Percentiles rank a stretch among this genome's conserved stretches.
Conservation (phyloP, 2,888 invertebrate genomes). For the Entomobrya multifasciata region DNA sequence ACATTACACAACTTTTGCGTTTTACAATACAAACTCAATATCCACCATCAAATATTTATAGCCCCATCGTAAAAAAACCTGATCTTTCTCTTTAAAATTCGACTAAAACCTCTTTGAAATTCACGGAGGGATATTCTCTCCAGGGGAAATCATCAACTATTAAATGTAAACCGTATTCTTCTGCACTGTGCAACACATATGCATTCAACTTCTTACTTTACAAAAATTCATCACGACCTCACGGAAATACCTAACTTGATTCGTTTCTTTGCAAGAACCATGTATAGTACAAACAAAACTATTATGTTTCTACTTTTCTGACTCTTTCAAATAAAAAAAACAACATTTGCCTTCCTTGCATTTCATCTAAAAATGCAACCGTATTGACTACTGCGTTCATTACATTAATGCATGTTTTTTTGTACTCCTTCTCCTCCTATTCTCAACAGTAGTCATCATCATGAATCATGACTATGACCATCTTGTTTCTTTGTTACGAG, state of each 20-base stretch:
- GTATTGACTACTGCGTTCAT: slow-evolving; percentile 3
- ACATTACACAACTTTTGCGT: too few relatives aligned
- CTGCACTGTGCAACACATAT: background rate
- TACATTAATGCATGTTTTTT: slow-evolving; percentile 20
- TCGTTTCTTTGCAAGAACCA: too few relatives aligned
- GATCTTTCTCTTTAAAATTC: slow-evolving; percentile 47
- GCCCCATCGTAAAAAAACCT: slow-evolving; percentile 32
- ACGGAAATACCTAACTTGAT: too few relatives aligned
- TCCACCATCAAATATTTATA: slow-evolving; percentile 36
- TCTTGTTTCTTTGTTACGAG: slow-evolving; percentile 38
- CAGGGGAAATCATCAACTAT: slow-evolving; percentile 63
- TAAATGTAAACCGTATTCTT: slow-evolving; percentile 2
- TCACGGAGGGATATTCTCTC: slow-evolving; percentile 33
- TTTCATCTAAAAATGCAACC: background rate
- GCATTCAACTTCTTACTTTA: slow-evolving; percentile 3
- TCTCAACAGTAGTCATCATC: slow-evolving; percentile 34
- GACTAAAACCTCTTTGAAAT: slow-evolving; percentile 20
- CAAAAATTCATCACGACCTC: slow-evolving; percentile 2
- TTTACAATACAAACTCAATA: too few relatives aligned
- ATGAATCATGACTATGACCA: too few relatives aligned
- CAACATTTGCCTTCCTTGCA: slow-evolving; percentile 16
- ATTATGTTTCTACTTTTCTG: too few relatives aligned
- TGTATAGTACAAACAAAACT: too few relatives aligned
- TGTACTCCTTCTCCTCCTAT: too few relatives aligned
- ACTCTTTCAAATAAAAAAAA: background rate